phyloP scores from a whole-genome alignment of 1,140 invertebrate species.

The Drosophila ercepeae region DNA sequence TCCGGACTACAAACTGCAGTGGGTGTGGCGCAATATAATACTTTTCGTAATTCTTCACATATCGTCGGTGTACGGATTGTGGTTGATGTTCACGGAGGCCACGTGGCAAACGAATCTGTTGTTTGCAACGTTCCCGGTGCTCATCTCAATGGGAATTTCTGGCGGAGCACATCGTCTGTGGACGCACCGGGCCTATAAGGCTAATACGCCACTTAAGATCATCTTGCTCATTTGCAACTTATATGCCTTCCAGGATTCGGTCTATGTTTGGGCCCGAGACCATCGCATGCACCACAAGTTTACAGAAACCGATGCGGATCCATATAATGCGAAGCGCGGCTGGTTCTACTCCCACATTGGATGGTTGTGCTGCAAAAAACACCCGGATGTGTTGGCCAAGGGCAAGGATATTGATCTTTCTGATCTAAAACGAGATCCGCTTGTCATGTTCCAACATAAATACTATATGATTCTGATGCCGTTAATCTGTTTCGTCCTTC shows the following conservation, averaged over 20 bases:
- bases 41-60: slow-evolving; percentile 93
- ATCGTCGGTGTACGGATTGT: slow-evolving; percentile 92
- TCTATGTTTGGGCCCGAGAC: slow-evolving; percentile 96
- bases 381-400: slow-evolving; percentile 93
- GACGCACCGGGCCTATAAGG: slow-evolving; percentile 97
- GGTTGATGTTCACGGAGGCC: slow-evolving; percentile 90
- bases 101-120: slow-evolving; percentile 88
- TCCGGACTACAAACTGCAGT: slow-evolving; percentile 84
- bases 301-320: slow-evolving; percentile 97
- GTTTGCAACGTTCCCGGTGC: slow-evolving; percentile 27
- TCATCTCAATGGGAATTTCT: slow-evolving; percentile 88
- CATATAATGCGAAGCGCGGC: slow-evolving; percentile 95
- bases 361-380: slow-evolving; percentile 95
- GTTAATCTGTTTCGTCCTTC: slow-evolving; percentile 92
- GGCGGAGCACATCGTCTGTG: slow-evolving; percentile 97
- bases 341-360: slow-evolving; percentile 98
- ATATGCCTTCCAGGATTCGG: slow-evolving; percentile 95
- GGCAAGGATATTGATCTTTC: slow-evolving; percentile 94
- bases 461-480: slow-evolving; percentile 92
- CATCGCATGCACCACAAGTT: slow-evolving; percentile 98
- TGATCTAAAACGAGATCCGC: slow-evolving; percentile 93
- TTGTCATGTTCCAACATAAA: slow-evolving; percentile 94
- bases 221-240: slow-evolving; percentile 92
- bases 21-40: slow-evolving; percentile 97
- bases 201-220: slow-evolving; percentile 92